phyloP scores from a whole-genome alignment of 2,797 vertebrate species.

The Falco rusticolus region DNA sequence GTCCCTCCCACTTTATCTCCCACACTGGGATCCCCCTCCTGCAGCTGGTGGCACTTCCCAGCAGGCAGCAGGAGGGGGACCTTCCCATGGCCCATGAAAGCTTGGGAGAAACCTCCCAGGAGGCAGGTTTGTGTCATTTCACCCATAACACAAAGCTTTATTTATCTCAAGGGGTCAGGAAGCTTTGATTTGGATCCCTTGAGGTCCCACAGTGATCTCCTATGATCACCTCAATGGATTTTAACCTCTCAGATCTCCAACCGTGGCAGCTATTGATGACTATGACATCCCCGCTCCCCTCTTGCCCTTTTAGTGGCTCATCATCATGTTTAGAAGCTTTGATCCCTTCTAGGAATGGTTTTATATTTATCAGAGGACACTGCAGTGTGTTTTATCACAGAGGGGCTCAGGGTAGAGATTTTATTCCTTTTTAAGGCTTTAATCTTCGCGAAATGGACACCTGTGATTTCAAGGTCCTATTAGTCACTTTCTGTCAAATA shows the following conservation, averaged over 20 bases:
- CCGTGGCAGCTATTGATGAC: not conserved
- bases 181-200: not conserved
- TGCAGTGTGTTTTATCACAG: not conserved
- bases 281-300: not conserved
- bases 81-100: not conserved
- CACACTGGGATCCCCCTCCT: not conserved
- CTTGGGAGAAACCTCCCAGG: not conserved
- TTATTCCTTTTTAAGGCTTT: not conserved
- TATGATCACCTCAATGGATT: not conserved
- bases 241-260: not conserved
- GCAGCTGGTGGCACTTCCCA: not conserved
- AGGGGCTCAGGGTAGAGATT: not conserved
- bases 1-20: not conserved
- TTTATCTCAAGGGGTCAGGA: not conserved
- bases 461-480: not conserved
- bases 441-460: not conserved
- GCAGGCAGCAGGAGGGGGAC: not conserved
- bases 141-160: accelerated
- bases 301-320: not conserved
- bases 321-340: not conserved
- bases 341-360: not conserved
- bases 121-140: not conserved
- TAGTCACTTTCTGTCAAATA: not conserved
- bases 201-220: not conserved
- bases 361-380: not conserved